Conservation (phyloP, 2,113 vertebrate genomes). For the Dunckerocampus dactyliophorus region DNA sequence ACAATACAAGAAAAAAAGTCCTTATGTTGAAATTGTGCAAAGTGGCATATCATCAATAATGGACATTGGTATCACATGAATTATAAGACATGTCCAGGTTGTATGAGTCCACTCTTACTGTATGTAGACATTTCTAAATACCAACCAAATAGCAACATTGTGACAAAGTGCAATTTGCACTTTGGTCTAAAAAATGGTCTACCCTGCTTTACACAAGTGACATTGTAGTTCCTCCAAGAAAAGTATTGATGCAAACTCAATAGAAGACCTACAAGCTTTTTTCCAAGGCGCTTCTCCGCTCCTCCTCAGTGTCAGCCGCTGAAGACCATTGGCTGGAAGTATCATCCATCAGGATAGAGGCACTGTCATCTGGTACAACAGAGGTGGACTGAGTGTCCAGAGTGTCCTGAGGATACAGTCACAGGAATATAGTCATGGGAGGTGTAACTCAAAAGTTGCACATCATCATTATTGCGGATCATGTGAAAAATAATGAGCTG, state of each 20-base stretch:
- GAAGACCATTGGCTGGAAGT: conserved; percentile 74
- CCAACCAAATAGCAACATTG: too few species aligned
- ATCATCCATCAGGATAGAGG: conserved; percentile 73
- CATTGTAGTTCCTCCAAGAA: background rate
- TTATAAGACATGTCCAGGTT: too few species aligned
- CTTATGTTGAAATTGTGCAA: too few species aligned
- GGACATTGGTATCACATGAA: too few species aligned
- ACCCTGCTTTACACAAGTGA: too few species aligned
- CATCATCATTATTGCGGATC: conserved; percentile 10
- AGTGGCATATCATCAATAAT: too few species aligned
- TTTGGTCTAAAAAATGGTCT: too few species aligned
- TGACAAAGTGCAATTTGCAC: too few species aligned
- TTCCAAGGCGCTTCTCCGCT: conserved; percentile 80
- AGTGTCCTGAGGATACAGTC: conserved; percentile 37
- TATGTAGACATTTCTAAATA: too few species aligned
- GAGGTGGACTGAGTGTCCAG: conserved; percentile 63
- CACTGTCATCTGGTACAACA: conserved; percentile 65
- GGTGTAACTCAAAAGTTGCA: conserved; percentile 36
- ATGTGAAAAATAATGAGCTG: conserved; percentile 33
- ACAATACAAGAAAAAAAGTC: too few species aligned
- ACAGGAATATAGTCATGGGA: conserved; percentile 12
- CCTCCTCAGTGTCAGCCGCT: conserved; percentile 77
- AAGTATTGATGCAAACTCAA: conserved; percentile 2
- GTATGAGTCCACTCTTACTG: too few species aligned
- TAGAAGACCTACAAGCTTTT: conserved; percentile 84